Evolutionary conservation across 2,113 vertebrate species (phyloP), one percentile per base, ranked within the genome.

Genomic region (Mus spicilegus): DNA sequence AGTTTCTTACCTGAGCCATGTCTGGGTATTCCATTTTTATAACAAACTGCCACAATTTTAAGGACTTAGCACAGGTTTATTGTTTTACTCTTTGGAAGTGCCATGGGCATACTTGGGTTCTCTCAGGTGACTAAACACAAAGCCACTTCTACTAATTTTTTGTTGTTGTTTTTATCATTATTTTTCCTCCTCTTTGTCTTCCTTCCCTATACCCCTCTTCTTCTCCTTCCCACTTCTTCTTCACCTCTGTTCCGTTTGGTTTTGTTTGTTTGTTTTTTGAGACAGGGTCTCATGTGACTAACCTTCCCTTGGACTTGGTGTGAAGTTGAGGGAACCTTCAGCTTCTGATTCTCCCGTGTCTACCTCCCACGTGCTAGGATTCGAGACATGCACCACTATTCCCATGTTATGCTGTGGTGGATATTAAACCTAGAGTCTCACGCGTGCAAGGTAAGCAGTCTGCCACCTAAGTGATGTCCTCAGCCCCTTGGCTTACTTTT

Each of bases 21-120:
- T 67, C 6, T 87, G 24, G 33, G 13, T 97, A 75, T 93, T 78
- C 91, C 94, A 22, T 58, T 88, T 63, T 73, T 9, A 88, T 87
- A 75, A 67, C 30, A 87, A 20, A 54, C 88, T 85, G 75, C 39
- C 86, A 39, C 26, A 85, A 51, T 92, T 19, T 42, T 73, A 77
- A 70, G 54, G 28, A 94, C n/a, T 56, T 63, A 88, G 46, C 61
- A 82, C 13, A 72, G 4, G n/a, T 80, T 63, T 92, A n/a, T 89
- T 39, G 30, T 39, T 70, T 87, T 61, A 76, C 7, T 69, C 39
- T 54, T 89, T 80, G 76, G n/a, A 76, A 61, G 20, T 76, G 17
- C 9, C 3, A n/a, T 54, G 17, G 22, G 28, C 28, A 67, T 92
- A n/a, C 30, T 39, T 69, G 36, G 36, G 2, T 67, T 39, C 39